Evolutionary conservation across 2,797 vertebrate genomes (phyloP), one percentile per base, ranked within the genome.

Genomic region (Micropoecilia bifurca): DNA sequence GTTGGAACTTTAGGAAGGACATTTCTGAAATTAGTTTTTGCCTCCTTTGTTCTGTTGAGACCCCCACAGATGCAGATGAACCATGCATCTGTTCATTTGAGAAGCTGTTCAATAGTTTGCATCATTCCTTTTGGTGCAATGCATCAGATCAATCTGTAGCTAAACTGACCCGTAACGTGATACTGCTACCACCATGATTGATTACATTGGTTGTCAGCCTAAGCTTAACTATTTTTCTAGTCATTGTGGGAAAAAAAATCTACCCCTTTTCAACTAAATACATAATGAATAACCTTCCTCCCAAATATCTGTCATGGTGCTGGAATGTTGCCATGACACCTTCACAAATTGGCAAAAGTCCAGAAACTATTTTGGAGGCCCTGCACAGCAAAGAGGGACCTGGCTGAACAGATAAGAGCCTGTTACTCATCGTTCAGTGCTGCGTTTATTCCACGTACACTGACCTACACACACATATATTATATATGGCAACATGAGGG

Each of bases 401-500:
- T 82, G 75, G 72, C 28, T 82, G 83, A 86, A 78, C 76, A 85
- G 77, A 82, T 80, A 84, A 77, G 45, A 61, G 55, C 43, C 57
- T 3, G 73, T 77, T 50, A 36, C 68, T 80, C 84, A 90, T 93
- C 89, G 88, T 92, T 90, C 73, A 36, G 71, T 36, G 7, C 30
- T 80, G 66, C 89, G 83, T 92, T 93, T 91, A 91, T 83, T 28
- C 78, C 82, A 87, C 79, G 78, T 28, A 83, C 68, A 83, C 47
- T 72, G 5, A 79, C 80, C 48, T 53, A 80, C 75, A 83, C 68
- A 79, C 75, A 85, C 61, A 90, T 63, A 41, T 80, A 73, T 59
- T 13, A 59, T 74, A 55, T 69, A n/a, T 82, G 81, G 68, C 81
- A 83, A 74, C 89, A 90, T 85, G 89, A 91, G 90, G 83, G 90